Conservation (phyloP, 2,888 invertebrate genomes). For the Drosophila borealis region DNA sequence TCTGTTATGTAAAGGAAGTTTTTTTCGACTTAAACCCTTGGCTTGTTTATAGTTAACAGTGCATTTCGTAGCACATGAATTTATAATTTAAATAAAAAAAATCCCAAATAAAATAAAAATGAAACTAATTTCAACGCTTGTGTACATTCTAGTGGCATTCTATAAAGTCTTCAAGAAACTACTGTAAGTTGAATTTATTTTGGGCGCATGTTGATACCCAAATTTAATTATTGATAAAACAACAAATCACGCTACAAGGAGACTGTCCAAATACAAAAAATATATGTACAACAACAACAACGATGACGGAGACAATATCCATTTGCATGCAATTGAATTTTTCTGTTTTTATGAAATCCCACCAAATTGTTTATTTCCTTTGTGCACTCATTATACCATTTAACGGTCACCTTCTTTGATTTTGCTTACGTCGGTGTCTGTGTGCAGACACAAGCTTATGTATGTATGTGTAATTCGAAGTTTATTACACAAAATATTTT, state of each 20-base stretch:
- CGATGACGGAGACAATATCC: constrained; percentile 1
- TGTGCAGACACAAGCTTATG: too few relatives aligned
- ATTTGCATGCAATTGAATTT: constrained; percentile 36
- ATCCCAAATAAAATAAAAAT: constrained; percentile 39
- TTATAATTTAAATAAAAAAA: background rate
- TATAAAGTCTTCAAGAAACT: constrained; percentile 74
- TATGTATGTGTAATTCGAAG: constrained; percentile 6
- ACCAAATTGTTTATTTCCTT: constrained; percentile 18
- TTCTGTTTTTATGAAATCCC: constrained; percentile 27
- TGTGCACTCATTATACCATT: constrained; percentile 27
- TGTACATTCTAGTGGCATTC: constrained; percentile 65
- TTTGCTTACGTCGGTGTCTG: constrained; percentile 29
- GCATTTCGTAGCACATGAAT: constrained; percentile 10
- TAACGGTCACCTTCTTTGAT: constrained; percentile 25
- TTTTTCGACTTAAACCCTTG: background rate
- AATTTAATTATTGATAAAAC: constrained; percentile 54
- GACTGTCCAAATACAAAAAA: background rate
- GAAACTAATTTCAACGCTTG: constrained; percentile 71
- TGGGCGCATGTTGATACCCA: background rate
- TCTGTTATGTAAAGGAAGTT: constrained; percentile 19
- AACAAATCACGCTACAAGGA: constrained; percentile 24
- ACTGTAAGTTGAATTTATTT: constrained; percentile 59
- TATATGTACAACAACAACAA: background rate
- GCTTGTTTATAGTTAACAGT: constrained; percentile 7
- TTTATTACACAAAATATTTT: constrained; percentile 39